Evolutionary conservation across 1,140 invertebrate species (phyloP).

Genomic region (Dufourea novaeangliae): DNA sequence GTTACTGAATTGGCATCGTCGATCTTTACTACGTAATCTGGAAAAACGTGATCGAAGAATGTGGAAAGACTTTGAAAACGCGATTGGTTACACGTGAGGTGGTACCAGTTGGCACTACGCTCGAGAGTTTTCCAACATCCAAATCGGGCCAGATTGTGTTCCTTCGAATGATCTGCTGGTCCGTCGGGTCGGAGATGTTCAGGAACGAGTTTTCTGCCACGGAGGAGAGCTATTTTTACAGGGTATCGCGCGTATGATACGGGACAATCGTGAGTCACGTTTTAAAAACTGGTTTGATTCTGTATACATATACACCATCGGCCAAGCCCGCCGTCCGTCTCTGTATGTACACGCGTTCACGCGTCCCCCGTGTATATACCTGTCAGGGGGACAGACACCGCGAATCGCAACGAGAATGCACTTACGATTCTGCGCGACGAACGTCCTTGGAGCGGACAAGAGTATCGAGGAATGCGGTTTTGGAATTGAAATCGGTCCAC

Average conservation of each 20-base stretch:
- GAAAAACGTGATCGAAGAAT: too few species aligned
- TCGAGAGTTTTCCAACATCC: too few species aligned
- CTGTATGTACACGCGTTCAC: too few species aligned
- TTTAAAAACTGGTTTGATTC: slow-evolving; percentile 46
- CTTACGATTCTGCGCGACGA: background rate
- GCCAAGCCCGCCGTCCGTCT: background rate
- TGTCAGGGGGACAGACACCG: too few species aligned
- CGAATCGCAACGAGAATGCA: background rate
- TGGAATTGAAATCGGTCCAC: slow-evolving; percentile 1
- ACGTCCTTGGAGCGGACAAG: background rate
- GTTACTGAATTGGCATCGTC: too few species aligned
- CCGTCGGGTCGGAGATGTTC: background rate
- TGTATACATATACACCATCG: background rate
- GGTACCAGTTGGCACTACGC: too few species aligned
- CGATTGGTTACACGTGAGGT: too few species aligned
- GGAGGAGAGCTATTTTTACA: slow-evolving; percentile 57
- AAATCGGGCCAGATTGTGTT: too few species aligned
- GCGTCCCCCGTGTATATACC: too few species aligned
- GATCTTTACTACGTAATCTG: too few species aligned
- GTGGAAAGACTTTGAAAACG: too few species aligned
- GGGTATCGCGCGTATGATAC: slow-evolving; percentile 56
- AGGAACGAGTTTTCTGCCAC: slow-evolving; percentile 50
- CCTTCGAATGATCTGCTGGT: too few species aligned
- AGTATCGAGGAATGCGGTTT: slow-evolving; percentile 6
- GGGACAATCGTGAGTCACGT: slow-evolving; percentile 62